Evolutionary conservation across 2,888 invertebrate genomes (phyloP).

Genomic region (Physocephala rufipes): DNA sequence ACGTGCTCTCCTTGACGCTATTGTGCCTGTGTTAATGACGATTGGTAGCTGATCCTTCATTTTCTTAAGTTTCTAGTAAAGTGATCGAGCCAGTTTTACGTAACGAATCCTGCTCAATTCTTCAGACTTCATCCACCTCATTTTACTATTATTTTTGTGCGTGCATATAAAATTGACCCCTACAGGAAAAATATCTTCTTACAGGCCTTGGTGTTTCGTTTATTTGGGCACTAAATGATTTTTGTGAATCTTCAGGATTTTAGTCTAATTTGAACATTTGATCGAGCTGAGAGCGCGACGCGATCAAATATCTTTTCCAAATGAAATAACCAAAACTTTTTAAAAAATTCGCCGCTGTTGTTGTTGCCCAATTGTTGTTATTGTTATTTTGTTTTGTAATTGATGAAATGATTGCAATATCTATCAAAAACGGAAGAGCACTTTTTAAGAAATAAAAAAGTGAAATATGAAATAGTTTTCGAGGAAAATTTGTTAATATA

Average conservation of each 20-base stretch:
- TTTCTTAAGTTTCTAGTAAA: constrained; percentile 42
- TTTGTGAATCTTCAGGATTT: constrained; percentile 5
- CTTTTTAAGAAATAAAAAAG: background rate
- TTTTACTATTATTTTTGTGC: background rate
- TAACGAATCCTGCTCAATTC: background rate
- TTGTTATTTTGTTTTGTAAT: constrained; percentile 10
- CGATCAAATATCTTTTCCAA: background rate
- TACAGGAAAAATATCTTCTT: too few relatives aligned
- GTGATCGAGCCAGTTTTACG: background rate
- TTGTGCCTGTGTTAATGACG: background rate
- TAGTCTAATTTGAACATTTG: constrained; percentile 29
- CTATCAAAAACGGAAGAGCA: too few relatives aligned
- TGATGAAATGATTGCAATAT: too few relatives aligned
- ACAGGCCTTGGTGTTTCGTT: background rate
- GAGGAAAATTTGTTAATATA: too few relatives aligned
- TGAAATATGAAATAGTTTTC: background rate
- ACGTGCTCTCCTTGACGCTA: background rate
- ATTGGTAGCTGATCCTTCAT: constrained; percentile 38
- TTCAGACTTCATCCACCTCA: constrained; percentile 36
- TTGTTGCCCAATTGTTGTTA: constrained; percentile 20
- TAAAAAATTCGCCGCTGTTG: background rate
- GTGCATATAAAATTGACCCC: constrained; percentile 43
- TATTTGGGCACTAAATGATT: constrained; percentile 18
- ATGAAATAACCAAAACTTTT: too few relatives aligned
- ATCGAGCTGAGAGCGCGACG: constrained; percentile 20